These are phyloP conservation scores for Callinectes sapidus DNA, from an alignment of 2,888 invertebrate genomes.

Conservation along the genomic window DNA sequence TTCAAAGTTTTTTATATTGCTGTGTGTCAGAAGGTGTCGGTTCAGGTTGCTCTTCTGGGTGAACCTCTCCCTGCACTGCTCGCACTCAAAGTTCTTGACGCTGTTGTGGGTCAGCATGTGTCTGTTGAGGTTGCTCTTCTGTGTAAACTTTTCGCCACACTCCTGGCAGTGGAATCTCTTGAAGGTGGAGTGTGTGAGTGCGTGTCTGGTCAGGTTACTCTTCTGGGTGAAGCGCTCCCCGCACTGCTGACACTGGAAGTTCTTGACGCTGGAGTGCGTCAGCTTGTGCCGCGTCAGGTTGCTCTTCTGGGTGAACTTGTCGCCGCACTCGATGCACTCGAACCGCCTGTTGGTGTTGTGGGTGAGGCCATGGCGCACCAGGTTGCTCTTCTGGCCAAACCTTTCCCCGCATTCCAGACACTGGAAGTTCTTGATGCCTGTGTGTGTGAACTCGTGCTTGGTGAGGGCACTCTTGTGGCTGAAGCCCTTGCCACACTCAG, in stretches of 20 bases:
- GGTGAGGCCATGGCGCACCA: constrained; percentile 15
- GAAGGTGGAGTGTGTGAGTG: constrained; percentile 35
- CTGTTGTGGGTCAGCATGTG: constrained; percentile 44
- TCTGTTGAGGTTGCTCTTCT: constrained; percentile 46
- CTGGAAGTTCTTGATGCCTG: constrained; percentile 43
- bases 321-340: constrained; percentile 34
- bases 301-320: constrained; percentile 34
- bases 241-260: constrained; percentile 47
- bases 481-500: constrained; percentile 47
- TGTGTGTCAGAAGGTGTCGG: constrained; percentile 44
- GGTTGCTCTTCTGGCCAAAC: constrained; percentile 38
- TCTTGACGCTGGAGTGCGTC: constrained; percentile 39
- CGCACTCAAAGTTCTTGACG: constrained; percentile 46
- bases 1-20: constrained; percentile 45
- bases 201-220: constrained; percentile 30
- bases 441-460: constrained; percentile 43
- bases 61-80: constrained; percentile 45
- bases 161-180: constrained; percentile 40
- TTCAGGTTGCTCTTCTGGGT: constrained; percentile 46
- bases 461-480: constrained; percentile 34
- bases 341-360: constrained; percentile 30
- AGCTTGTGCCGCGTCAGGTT: background rate
- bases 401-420: constrained; percentile 45
- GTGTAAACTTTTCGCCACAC: constrained; percentile 39
- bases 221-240: constrained; percentile 44